A percentile compares a stretch with the other conserved stretches of the same genome.
Evolutionary conservation across 2,113 vertebrate genomes (phyloP).

Genomic region (Cairina moschata): DNA sequence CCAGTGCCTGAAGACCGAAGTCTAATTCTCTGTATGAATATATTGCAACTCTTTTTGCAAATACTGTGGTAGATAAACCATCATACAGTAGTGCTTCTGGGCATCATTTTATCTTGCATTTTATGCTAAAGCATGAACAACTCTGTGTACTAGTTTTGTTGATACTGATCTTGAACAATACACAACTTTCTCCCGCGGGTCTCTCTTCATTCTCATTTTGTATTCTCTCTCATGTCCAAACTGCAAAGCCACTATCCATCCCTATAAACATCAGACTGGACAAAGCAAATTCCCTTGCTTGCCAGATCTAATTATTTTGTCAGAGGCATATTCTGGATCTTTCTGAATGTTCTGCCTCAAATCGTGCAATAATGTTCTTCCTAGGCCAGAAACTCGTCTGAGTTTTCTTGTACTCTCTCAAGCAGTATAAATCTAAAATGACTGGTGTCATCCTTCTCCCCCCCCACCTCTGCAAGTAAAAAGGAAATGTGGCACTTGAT

Average conservation of each 20-base stretch:
- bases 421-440: neutral
- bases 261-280: neutral
- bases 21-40: neutral
- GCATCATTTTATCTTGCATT: neutral
- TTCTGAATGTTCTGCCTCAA: neutral
- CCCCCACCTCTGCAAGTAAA: neutral
- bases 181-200: neutral
- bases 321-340: neutral
- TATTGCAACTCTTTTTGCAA: neutral
- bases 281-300: neutral
- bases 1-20: neutral
- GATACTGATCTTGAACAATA: neutral
- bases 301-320: conserved; percentile 11
- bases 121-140: neutral
- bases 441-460: neutral
- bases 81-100: neutral
- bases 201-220: conserved; percentile 8
- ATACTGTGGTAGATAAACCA: neutral
- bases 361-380: neutral
- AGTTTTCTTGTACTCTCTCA: neutral
- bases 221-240: conserved; percentile 7
- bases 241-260: neutral
- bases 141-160: neutral
- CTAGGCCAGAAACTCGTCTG: neutral
- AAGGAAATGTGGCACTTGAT: neutral